Conservation (phyloP, 2,797 vertebrate genomes). For the Coreius guichenoti region DNA sequence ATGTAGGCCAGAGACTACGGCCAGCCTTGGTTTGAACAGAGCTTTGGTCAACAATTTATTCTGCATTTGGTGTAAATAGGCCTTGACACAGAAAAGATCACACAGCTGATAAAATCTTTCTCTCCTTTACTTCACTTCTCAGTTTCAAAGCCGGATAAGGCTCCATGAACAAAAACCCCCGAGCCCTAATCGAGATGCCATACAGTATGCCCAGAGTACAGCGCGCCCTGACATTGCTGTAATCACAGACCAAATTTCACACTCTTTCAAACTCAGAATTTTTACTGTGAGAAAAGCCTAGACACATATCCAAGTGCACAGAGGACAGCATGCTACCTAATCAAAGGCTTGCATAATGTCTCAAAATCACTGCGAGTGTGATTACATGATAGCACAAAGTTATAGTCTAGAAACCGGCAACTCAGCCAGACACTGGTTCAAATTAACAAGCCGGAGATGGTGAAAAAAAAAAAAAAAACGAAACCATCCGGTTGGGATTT, state of each 20-base stretch:
- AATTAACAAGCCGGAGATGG: conserved; percentile 15
- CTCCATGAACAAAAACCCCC: conserved; percentile 5
- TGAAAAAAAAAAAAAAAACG: background rate
- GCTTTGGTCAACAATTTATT: background rate
- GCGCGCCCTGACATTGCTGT: conserved; percentile 38
- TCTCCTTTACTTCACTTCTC: conserved; percentile 27
- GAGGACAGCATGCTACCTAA: conserved; percentile 49
- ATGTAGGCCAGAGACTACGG: background rate
- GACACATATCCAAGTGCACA: conserved; percentile 21
- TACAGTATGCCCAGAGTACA: conserved; percentile 24
- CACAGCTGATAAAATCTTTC: conserved; percentile 12
- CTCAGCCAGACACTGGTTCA: conserved; percentile 20
- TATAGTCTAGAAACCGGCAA: conserved; percentile 19
- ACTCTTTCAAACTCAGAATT: conserved; percentile 40
- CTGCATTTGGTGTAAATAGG: background rate
- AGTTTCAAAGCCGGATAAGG: conserved; percentile 11
- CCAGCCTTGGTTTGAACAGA: background rate
- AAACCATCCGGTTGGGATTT: background rate
- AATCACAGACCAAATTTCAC: conserved; percentile 44
- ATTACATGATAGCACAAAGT: conserved; percentile 26
- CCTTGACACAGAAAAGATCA: conserved; percentile 19
- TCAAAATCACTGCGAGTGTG: conserved; percentile 35
- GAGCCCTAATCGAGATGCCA: conserved; percentile 40
- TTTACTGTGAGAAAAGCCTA: conserved; percentile 40
- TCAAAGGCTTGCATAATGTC: conserved; percentile 53